Evolutionary conservation across 2,797 vertebrate species (phyloP), one percentile per base, ranked within the genome.

Genomic region (Siniperca obscura): DNA sequence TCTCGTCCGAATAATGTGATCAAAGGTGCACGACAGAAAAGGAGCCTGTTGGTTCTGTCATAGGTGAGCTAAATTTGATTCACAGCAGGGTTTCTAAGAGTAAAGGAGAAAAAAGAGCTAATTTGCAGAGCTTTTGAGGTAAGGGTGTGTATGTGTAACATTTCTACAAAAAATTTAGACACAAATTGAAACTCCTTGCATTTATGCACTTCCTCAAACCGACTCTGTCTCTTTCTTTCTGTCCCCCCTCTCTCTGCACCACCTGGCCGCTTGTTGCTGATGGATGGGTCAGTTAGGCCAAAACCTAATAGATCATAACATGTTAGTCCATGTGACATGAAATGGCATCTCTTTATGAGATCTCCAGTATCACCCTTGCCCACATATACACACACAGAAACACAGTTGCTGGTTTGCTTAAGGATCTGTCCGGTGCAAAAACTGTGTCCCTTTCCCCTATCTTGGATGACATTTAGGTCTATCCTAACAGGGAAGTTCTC

Each of bases 1-100:
- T 91, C 84, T 89, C 84, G 86, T 88, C 82, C 52, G 10, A 82
- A 78, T 91, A 90, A 92, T 87, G 70, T 82, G 85, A 92, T 94
- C 84, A 89, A 85, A 90, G 80, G 83, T 74, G 46, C 76, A 74
- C 65, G 88, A 90, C 80, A 89, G 70, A 89, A 64, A 82, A 76
- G 70, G 25, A 84, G 86, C 82, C 77, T 75, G 76, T 91, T 85
- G 90, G 78, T 82, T 86, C 59, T 72, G 71, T 83, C 66, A 74
- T 27, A 87, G 83, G 87, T 10, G 13, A 85, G 83, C 74, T 83
- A 77, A 78, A 90, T 90, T 78, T 85, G 78, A 91, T 78, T 84
- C 85, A 86, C 82, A 86, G 85, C 76, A 78, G 79, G 85, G 74
- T 65, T 72, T 73, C 75, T 76, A 53, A 66, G 40, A 81, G 36